Conservation (phyloP, 2,113 vertebrate species). For the Gracilinanus agilis region DNA sequence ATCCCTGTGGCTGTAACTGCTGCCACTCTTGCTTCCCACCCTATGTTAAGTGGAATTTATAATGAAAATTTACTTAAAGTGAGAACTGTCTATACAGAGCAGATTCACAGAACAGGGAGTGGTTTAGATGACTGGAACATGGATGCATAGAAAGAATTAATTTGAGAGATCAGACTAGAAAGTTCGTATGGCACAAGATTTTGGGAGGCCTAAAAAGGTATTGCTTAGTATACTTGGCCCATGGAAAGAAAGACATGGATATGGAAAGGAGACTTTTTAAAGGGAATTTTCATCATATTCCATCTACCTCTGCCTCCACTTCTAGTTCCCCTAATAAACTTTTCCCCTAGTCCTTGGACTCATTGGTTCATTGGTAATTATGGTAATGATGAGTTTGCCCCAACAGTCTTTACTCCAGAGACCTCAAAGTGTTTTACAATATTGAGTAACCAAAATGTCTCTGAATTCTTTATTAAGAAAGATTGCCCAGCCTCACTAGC, state of each 20-base stretch:
- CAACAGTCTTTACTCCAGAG: slow-evolving; percentile 9
- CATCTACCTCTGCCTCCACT: slow-evolving; percentile 2
- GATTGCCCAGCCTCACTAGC: background rate
- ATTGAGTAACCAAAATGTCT: background rate
- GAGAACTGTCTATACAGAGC: background rate
- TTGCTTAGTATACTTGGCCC: background rate
- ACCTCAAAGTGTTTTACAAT: background rate
- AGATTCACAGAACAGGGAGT: background rate
- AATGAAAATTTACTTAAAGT: no score
- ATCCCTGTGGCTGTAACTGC: background rate
- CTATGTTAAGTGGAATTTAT: no score
- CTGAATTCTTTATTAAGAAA: background rate
- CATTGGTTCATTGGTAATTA: background rate
- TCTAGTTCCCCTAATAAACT: slow-evolving; percentile 24
- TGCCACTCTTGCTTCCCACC: background rate
- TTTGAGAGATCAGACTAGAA: background rate
- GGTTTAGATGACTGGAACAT: no score
- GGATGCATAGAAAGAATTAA: background rate
- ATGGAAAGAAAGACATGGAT: slow-evolving; percentile 1
- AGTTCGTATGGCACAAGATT: background rate
- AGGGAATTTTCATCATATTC: background rate
- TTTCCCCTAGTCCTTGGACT: background rate
- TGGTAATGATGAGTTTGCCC: background rate
- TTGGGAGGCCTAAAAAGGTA: background rate
- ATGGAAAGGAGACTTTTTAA: background rate